Conservation (phyloP, 2,113 vertebrate genomes). For the Microtus montanus region DNA sequence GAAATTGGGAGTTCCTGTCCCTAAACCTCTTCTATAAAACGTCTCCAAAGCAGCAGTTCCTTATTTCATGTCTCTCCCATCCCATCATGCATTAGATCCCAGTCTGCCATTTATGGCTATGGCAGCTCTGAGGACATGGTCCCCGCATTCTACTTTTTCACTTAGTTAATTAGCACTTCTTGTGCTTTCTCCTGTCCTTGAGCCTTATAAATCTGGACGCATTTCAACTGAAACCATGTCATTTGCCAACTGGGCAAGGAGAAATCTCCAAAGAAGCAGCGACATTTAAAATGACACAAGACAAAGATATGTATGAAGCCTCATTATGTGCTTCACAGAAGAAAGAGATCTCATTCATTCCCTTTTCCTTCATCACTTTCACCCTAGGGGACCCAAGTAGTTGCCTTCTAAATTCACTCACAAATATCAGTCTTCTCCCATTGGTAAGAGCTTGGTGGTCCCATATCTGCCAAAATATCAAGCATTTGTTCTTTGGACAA, state of each 20-base stretch:
- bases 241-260: neutral
- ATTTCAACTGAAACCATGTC: neutral
- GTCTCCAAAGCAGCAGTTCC: neutral
- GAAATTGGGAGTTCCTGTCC: neutral
- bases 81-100: neutral
- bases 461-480: neutral
- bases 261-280: neutral
- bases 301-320: neutral
- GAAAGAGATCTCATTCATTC: neutral
- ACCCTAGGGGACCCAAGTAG: neutral
- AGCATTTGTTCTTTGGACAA: neutral
- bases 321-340: neutral
- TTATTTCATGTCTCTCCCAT: neutral
- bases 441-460: neutral
- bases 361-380: neutral
- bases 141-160: neutral
- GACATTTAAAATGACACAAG: neutral
- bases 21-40: neutral
- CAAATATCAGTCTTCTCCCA: neutral
- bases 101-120: neutral
- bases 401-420: slow-evolving; percentile 29
- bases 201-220: neutral
- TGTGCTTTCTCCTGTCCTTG: neutral
- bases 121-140: neutral
- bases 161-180: neutral